These are phyloP conservation scores for Scartelaos histophorus DNA, from an alignment of 2,113 vertebrate species.

Conservation along the genomic window DNA sequence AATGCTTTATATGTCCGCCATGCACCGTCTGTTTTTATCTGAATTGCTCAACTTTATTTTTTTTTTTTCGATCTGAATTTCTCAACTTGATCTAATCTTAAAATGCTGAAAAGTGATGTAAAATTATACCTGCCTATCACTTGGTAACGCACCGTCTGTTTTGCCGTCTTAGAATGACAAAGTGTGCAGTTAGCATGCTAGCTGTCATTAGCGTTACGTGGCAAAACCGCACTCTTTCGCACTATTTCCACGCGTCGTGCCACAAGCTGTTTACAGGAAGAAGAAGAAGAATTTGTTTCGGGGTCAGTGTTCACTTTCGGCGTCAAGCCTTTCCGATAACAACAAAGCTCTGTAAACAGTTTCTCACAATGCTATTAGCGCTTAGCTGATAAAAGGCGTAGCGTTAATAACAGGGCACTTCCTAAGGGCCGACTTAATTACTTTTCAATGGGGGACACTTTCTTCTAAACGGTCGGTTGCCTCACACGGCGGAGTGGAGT, in stretches of 20 bases:
- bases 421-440: constrained; percentile 37
- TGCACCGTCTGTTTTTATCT: too few relatives aligned
- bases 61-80: too few relatives aligned
- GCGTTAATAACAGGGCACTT: constrained; percentile 22
- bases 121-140: too few relatives aligned
- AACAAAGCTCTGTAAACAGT: constrained; percentile 17
- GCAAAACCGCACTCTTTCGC: too few relatives aligned
- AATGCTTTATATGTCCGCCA: too few relatives aligned
- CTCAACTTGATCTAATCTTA: too few relatives aligned
- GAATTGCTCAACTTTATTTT: too few relatives aligned
- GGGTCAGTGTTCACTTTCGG: background rate
- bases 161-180: too few relatives aligned
- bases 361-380: constrained; percentile 10
- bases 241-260: background rate
- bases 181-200: too few relatives aligned
- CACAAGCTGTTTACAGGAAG: background rate
- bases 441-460: constrained; percentile 34
- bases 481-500: constrained; percentile 15
- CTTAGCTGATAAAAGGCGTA: constrained; percentile 14
- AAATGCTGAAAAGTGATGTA: too few relatives aligned
- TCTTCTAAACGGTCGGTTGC: constrained; percentile 30
- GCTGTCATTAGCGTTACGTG: too few relatives aligned
- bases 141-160: too few relatives aligned
- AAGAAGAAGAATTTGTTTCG: background rate
- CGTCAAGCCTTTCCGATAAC: constrained; percentile 12